Percentiles rank a stretch among this genome's conserved stretches.
Conservation (phyloP, 2,113 vertebrate species). For the Microtus pennsylvanicus region DNA sequence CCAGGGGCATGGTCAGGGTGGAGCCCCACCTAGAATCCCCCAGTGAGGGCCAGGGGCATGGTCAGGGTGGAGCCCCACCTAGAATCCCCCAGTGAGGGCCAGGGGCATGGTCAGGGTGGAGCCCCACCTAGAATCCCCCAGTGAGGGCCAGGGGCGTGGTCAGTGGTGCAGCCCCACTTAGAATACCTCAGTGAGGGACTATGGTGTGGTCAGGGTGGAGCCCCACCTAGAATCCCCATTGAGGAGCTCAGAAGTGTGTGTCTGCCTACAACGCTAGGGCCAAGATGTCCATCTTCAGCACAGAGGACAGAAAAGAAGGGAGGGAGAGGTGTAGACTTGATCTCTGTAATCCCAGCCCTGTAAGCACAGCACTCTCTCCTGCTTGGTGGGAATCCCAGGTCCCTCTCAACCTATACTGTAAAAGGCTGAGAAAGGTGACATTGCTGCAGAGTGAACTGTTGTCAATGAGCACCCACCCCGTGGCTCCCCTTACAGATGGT, state of each 20-base stretch:
- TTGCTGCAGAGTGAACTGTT: too few relatives aligned
- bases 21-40: neutral
- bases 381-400: neutral
- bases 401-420: neutral
- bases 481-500: too few relatives aligned
- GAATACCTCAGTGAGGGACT: neutral
- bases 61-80: neutral
- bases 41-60: neutral
- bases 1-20: neutral
- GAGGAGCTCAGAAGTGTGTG: neutral
- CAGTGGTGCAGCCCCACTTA: neutral
- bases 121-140: neutral
- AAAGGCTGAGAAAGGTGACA: neutral
- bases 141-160: neutral
- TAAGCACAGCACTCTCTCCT: neutral
- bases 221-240: neutral
- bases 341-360: neutral
- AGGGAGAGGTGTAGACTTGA: neutral
- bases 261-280: neutral
- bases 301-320: neutral
- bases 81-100: neutral
- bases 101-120: neutral
- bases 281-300: too few relatives aligned
- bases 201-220: neutral
- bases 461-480: accelerated